Conservation (phyloP, 2,113 vertebrate genomes). For the Halcyon malimbica region DNA sequence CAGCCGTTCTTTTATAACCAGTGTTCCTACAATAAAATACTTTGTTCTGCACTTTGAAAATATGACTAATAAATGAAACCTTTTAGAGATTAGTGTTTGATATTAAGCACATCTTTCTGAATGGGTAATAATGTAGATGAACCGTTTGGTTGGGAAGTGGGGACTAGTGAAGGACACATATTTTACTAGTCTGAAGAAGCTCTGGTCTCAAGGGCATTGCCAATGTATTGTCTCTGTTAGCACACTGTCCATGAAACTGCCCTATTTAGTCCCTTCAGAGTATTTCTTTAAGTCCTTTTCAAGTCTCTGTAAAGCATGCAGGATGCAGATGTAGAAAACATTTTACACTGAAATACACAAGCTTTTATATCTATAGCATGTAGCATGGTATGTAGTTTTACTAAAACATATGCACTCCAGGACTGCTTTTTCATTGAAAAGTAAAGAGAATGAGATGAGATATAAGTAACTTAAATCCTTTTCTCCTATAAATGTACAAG, state of each 20-base stretch:
- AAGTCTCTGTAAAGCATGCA: not conserved
- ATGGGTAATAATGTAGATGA: not conserved
- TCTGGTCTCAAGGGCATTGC: not conserved
- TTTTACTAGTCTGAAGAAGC: not conserved
- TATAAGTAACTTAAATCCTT: not conserved
- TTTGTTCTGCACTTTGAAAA: not conserved
- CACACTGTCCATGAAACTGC: not conserved
- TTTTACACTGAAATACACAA: not conserved
- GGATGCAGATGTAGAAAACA: not conserved
- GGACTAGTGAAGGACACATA: not conserved
- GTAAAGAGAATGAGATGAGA: not conserved
- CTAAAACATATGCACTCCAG: not conserved
- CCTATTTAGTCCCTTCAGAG: not conserved
- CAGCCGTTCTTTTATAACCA: not conserved
- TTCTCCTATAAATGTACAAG: not conserved
- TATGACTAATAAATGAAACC: not conserved
- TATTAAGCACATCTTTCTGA: not conserved
- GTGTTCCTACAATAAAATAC: not conserved
- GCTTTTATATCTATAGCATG: not conserved
- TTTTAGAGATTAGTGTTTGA: not conserved
- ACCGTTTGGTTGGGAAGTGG: not conserved
- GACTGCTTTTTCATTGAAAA: not conserved
- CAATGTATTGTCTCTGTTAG: not conserved
- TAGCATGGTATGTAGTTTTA: not conserved
- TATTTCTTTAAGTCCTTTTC: not conserved